phyloP scores from a whole-genome alignment of 2,113 vertebrate genomes.

The Aythya baeri region DNA sequence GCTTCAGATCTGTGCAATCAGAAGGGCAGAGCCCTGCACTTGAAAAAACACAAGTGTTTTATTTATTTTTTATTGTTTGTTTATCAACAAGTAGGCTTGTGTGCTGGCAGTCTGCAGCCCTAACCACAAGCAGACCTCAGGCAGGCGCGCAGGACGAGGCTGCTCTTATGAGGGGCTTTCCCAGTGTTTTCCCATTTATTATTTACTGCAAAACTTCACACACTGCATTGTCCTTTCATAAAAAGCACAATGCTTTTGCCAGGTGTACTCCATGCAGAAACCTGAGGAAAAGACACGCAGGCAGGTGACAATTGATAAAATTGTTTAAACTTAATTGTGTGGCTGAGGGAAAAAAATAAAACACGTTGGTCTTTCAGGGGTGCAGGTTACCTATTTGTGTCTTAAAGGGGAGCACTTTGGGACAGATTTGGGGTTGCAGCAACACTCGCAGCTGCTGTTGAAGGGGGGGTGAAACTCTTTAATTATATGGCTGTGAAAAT shows the following conservation, averaged over 20 bases:
- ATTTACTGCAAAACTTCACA: not conserved
- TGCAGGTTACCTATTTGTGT: fast-evolving
- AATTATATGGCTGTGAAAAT: not conserved
- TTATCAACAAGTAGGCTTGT: fast-evolving
- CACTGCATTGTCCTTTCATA: too few relatives aligned
- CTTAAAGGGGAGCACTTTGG: not conserved
- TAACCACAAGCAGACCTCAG: not conserved
- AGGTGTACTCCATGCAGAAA: not conserved
- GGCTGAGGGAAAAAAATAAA: not conserved
- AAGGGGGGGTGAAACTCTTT: fast-evolving
- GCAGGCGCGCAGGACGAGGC: not conserved
- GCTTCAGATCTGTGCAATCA: not conserved
- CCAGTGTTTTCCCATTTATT: not conserved
- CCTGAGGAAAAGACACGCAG: not conserved
- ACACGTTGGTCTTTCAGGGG: fast-evolving
- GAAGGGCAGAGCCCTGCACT: fast-evolving
- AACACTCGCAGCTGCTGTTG: fast-evolving
- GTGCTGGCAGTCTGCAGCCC: too few relatives aligned
- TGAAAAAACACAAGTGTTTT: not conserved
- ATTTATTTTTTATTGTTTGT: not conserved
- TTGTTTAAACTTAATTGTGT: fast-evolving
- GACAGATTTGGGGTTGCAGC: fast-evolving
- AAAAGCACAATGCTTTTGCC: too few relatives aligned
- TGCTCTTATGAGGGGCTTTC: not conserved
- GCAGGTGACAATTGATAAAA: not conserved